Evolutionary conservation across 2,888 invertebrate species (phyloP), one percentile per base, ranked within the genome.

Genomic region (Macropis europaea): DNA sequence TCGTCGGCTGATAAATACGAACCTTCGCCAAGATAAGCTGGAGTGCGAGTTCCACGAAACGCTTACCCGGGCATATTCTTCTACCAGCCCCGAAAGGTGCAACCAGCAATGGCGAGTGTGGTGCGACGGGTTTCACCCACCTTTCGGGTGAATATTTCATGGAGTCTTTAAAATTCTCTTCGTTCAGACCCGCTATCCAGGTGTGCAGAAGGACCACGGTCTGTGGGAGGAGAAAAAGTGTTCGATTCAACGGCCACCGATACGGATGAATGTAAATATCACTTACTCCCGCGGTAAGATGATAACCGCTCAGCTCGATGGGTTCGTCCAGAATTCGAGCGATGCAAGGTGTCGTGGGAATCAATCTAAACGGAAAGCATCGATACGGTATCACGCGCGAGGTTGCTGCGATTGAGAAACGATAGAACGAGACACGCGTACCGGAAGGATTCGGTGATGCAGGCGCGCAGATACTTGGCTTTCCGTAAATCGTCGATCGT

Each of bases 1-100:
- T 1, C 2, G 1, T n/a, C 5, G 6, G 0, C 5, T 11, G 9
- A 17, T 2, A 4, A 15, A 40, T 45, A 69, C 85, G 76, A 81
- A 95, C 95, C 93, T 95, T 94, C 22, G 95, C 95, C 17, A 96
- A 90, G 66, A 95, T 90, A 56, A 96, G 90, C 71, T 95, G 93
- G 15, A 96, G 90, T 79, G 95, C 95, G 78, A 95, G 93, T 83
- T 96, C 95, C 2, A 96, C 95, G 86, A 96, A 96, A 68, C 96
- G 91, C 90, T 96, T 96, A 47, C 97, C 97, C 0, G 97, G 97
- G 86, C 97, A 97, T 90, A 95, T 95, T 45, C 97, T 92, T 54
- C 94, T 92, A 0, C 97, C 97, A 32, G 93, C 91, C 0, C 97
- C 97, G 89, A 97, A 97, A 0, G 96, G 96, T 5, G 94, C 93